phyloP scores from a whole-genome alignment of 2,797 vertebrate genomes.

The Arrhamphus sclerolepis region DNA sequence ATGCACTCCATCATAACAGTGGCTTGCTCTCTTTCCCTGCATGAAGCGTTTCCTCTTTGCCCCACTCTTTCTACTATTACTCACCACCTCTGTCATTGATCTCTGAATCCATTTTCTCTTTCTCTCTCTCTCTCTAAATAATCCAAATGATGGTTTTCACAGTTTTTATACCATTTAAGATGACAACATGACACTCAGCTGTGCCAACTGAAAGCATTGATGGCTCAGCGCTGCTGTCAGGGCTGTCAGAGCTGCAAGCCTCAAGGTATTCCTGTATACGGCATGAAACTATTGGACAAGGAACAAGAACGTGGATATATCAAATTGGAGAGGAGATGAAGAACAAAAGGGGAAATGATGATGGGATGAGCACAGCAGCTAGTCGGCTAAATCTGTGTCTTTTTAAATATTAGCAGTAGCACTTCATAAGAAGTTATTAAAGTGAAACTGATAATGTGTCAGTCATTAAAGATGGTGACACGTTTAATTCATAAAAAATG shows the following conservation, averaged over 20 bases:
- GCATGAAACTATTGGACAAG: conserved; percentile 71
- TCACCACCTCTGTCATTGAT: conserved; percentile 40
- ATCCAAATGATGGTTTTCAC: conserved; percentile 76
- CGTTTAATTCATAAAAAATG: conserved; percentile 38
- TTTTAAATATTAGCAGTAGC: conserved; percentile 56
- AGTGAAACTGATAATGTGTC: conserved; percentile 41
- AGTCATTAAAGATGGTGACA: conserved; percentile 36
- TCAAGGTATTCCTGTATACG: conserved; percentile 58
- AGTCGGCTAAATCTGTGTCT: conserved; percentile 51
- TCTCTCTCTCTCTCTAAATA: conserved; percentile 42
- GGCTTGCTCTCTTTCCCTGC: conserved; percentile 55
- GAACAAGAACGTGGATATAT: conserved; percentile 60
- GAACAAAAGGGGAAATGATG: conserved; percentile 18
- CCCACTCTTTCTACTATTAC: conserved; percentile 47
- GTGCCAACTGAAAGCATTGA: conserved; percentile 75
- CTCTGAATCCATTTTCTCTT: conserved; percentile 40
- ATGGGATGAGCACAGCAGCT: conserved; percentile 21
- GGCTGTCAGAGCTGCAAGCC: conserved; percentile 72
- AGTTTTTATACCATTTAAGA: conserved; percentile 78
- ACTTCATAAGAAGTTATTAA: conserved; percentile 51
- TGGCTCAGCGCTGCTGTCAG: conserved; percentile 61
- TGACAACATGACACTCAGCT: conserved; percentile 77
- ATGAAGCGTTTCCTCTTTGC: conserved; percentile 22
- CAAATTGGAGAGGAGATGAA: conserved; percentile 58
- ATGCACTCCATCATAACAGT: conserved; percentile 59